Conservation (phyloP, 1,140 invertebrate species). For the Samia ricini region DNA sequence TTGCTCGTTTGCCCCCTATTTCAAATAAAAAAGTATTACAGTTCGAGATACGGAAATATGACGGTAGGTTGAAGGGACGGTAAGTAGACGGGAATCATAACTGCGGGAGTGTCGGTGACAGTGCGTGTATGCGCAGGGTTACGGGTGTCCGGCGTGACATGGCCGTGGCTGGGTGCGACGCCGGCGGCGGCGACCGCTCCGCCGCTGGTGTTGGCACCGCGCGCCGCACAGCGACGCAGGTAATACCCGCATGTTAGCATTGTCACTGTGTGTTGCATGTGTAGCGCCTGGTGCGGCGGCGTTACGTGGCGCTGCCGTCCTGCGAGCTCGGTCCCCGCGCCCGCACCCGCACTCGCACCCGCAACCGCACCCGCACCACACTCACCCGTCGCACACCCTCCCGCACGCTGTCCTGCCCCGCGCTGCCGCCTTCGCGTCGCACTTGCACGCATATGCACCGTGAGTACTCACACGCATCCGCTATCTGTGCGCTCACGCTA, state of each 20-base stretch:
- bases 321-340: constrained; percentile 74
- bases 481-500: constrained; percentile 21
- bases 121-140: constrained; percentile 77
- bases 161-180: constrained; percentile 76
- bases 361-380: constrained; percentile 71
- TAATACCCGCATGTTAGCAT: constrained; percentile 64
- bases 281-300: background rate
- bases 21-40: too few species aligned
- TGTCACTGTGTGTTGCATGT: constrained; percentile 66
- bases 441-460: constrained; percentile 84
- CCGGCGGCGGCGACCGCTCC: constrained; percentile 75
- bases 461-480: constrained; percentile 77
- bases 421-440: constrained; percentile 64
- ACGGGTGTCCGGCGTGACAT: constrained; percentile 79
- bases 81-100: background rate
- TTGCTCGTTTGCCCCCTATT: too few species aligned
- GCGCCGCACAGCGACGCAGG: constrained; percentile 76
- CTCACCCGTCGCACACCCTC: constrained; percentile 73
- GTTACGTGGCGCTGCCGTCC: constrained; percentile 65
- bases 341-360: constrained; percentile 63
- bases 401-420: constrained; percentile 75
- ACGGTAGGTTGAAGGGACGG: background rate
- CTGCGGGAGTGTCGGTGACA: constrained; percentile 15
- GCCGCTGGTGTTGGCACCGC: constrained; percentile 75
- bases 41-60: background rate